Evolutionary conservation across 1,140 invertebrate species (phyloP).

Genomic region (Cephus cinctus): DNA sequence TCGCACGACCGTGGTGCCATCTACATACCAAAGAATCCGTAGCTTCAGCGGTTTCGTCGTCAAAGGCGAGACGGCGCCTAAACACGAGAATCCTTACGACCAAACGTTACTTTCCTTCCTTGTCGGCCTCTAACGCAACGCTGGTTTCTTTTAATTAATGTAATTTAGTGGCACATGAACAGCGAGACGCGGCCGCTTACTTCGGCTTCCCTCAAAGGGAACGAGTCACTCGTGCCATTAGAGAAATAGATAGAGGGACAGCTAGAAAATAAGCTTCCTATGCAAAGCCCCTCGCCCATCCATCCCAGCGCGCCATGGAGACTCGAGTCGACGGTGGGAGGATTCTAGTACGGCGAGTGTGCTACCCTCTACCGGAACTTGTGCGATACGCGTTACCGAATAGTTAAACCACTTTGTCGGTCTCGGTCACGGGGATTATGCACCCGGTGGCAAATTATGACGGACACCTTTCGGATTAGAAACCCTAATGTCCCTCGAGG

Average conservation of each 20-base stretch:
- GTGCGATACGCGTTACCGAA: constrained; percentile 31
- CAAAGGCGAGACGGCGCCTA: no score
- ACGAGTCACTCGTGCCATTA: neutral
- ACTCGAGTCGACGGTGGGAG: neutral
- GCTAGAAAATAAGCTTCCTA: no score
- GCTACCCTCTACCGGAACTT: constrained; percentile 44
- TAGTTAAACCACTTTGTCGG: constrained; percentile 46
- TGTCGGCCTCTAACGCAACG: no score
- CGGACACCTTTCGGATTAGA: constrained; percentile 39
- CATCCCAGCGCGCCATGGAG: neutral
- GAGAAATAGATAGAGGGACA: no score
- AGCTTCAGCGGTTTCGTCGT: no score
- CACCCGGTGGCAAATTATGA: constrained; percentile 46
- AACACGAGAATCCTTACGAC: neutral
- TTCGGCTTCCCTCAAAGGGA: neutral
- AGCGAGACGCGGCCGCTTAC: neutral
- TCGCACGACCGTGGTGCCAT: no score
- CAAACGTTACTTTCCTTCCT: neutral
- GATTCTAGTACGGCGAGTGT: constrained; percentile 5
- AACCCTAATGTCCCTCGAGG: constrained; percentile 9
- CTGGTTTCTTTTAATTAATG: constrained; percentile 6
- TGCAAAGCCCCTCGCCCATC: no score
- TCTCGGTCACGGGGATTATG: constrained; percentile 47
- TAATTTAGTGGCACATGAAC: constrained; percentile 1
- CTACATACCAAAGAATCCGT: no score